These are phyloP conservation scores for Andrena cerasifolii DNA, from an alignment of 1,140 invertebrate genomes.

Conservation along the genomic window DNA sequence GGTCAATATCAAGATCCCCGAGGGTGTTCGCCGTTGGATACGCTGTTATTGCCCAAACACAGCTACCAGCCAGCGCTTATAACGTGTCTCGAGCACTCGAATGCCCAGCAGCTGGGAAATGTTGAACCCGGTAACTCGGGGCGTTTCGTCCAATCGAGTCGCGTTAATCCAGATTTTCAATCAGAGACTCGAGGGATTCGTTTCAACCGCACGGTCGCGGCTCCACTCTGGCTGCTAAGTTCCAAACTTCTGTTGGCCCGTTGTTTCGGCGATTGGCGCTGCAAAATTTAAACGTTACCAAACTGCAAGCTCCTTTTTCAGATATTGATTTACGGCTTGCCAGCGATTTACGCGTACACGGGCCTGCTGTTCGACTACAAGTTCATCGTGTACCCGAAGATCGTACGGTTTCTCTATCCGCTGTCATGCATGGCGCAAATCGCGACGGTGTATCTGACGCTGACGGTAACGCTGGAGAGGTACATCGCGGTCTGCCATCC, in stretches of 20 bases:
- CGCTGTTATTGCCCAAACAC: not conserved
- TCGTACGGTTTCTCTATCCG: conserved; percentile 93
- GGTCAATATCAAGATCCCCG: not conserved
- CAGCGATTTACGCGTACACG: conserved; percentile 92
- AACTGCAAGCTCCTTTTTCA: conserved; percentile 57
- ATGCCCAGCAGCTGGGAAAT: no score
- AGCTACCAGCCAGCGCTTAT: not conserved
- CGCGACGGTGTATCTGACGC: conserved; percentile 96
- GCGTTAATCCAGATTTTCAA: no score
- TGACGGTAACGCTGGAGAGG: conserved; percentile 97
- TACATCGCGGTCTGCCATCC: conserved; percentile 98
- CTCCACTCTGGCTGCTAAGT: no score
- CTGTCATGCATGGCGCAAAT: conserved; percentile 94
- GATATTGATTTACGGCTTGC: conserved; percentile 93
- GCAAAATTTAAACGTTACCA: no score
- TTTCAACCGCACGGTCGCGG: no score
- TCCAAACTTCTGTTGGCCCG: no score
- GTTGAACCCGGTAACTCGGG: no score
- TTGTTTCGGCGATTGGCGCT: no score
- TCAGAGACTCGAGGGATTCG: no score
- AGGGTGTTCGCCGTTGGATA: not conserved
- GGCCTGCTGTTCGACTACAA: conserved; percentile 89
- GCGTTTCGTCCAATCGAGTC: not conserved
- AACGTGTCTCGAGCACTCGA: not conserved
- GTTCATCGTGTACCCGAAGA: conserved; percentile 90